Conservation (phyloP, 2,797 vertebrate species). For the Eulemur coronatus region DNA sequence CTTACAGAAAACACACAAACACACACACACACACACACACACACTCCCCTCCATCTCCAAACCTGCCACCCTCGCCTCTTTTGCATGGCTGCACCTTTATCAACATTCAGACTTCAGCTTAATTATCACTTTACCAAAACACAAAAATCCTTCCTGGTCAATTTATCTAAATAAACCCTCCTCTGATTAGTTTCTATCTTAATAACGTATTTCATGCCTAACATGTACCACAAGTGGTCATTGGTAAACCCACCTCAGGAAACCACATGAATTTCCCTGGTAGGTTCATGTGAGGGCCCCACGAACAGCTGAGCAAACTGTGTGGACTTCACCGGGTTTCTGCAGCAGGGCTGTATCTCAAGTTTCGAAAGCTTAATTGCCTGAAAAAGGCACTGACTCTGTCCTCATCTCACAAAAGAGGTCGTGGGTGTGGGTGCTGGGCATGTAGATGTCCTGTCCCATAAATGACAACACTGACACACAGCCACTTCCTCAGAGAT, state of each 20-base stretch:
- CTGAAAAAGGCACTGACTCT: not conserved
- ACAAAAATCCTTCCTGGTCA: not conserved
- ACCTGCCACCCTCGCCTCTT: not conserved
- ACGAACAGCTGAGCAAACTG: not conserved
- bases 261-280: not conserved
- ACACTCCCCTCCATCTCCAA: not conserved
- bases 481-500: not conserved
- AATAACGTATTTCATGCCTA: not conserved
- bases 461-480: not conserved
- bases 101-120: not conserved
- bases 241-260: not conserved
- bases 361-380: not conserved
- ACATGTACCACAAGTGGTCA: not conserved
- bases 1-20: not conserved
- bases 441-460: not conserved
- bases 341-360: rapidly evolving
- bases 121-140: slow-evolving; percentile 21
- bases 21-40: too few relatives aligned
- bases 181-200: not conserved
- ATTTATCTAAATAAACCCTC: not conserved
- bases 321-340: not conserved
- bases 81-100: not conserved
- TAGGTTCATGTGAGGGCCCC: too few relatives aligned
- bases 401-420: not conserved
- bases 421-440: rapidly evolving